Base-by-base conservation (phyloP, 2,113 vertebrate genomes). In the Holacanthus passer region DNA sequence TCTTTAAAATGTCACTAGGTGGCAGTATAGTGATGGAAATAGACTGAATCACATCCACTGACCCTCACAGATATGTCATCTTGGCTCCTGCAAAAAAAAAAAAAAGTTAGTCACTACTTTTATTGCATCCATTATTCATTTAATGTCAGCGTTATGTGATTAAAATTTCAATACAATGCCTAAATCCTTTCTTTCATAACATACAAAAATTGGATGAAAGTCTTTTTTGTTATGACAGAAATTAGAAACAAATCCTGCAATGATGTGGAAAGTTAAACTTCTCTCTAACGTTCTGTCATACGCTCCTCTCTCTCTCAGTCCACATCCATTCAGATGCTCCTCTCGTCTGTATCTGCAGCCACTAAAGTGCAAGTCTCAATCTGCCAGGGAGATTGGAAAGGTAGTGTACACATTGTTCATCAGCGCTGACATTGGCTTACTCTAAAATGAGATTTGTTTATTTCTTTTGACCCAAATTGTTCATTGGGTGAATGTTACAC, bases 391-490 rank as follows among this genome's bases (percentile, higher is more conserved):
- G 50, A 69, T 24, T 24, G 12, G 58, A 79, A 59, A 67, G 24
- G 52, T 67, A 56, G 60, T 84, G 41, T 80, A 79, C 41, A 87
- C 76, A 81, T n/a, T 69, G 29, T 87, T 83, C 55, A 74, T 68
- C 60, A 65, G 50, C 20, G 10, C 35, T 70, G 79, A 85, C 82
- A 78, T 6, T 64, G 47, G 73, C 45, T 87, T 79, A 88, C 58
- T 81, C 74, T 84, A 76, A 77, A 63, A 83, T 74, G 19, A 80
- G 67, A 83, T 85, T 48, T 89, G 84, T 91, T 84, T 82, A 92
- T 83, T 82, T 87, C 77, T 77, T 81, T 72, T 81, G 76, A 77
- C 47, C 52, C 22, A 80, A 47, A 78, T 73, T 84, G 69, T 74
- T 86, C 52, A 65, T 62, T 22, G n/a, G 43, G 63, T 47, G 22